Base-by-base conservation (phyloP, 2,797 vertebrate species). In the Gastrophryne carolinensis region DNA sequence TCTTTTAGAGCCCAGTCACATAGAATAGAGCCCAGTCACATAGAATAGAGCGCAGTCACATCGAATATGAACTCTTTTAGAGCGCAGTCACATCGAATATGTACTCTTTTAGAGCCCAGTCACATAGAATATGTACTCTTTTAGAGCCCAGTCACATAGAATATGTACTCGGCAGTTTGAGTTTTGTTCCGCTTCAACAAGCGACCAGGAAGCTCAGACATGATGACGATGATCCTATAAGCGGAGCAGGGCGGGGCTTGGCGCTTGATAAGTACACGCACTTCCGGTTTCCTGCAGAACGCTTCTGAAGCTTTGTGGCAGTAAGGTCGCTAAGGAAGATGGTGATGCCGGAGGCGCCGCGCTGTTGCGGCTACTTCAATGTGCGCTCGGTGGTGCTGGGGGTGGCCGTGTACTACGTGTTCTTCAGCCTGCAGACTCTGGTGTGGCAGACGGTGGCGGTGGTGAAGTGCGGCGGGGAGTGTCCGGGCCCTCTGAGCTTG, bases 321-420 rank as follows among this genome's bases (percentile, higher is more conserved):
- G n/a, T n/a, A n/a, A n/a, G 12, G 6, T 1, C 1, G 23, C 13
- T 37, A 27, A 11, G 4, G 5, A 34, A 4, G n/a, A 72, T 78
- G 75, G 61, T 58, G 61, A 78, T 61, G 13, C 75, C 65, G 41
- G 75, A 78, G 27, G 61, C 68, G 8, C 75, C 75, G 39, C 41
- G 61, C 7, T 78, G 75, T 29, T 78, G 75, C 61, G 75, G 75
- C 1, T 78, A 78, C 6, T 78, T 78, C 11, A 78, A 47, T 17
- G 49, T 78, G 29, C 68, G 68, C 30, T 78, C 75, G n/a, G 75
- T 78, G 41, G 75, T 78, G 23, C 61, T 72, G 29, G 75, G 75
- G 0, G 75, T 78, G 24, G 68, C 75, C 12, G 58, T 78, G 8
- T 78, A 78, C 30, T 72, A 78, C 23, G 68, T 78, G 52, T 78